Conservation (phyloP, 1,140 invertebrate species). For the Eubasilissa regina region DNA sequence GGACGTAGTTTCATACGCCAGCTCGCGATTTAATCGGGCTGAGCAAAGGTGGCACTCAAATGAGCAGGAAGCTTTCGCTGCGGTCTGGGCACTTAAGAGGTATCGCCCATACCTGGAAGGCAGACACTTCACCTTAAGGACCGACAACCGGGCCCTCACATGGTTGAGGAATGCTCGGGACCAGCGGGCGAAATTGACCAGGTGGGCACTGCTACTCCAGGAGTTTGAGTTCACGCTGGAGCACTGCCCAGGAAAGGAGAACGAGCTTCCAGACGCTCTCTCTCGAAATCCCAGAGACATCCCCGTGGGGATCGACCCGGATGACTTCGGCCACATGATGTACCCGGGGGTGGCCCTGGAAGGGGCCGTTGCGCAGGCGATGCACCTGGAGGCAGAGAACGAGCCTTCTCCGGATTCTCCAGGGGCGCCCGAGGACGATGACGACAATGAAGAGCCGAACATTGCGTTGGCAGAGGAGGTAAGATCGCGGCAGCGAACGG, state of each 20-base stretch:
- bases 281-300: neutral
- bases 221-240: slow-evolving; percentile 26
- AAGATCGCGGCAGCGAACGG: neutral
- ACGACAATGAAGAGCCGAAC: neutral
- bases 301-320: neutral
- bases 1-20: slow-evolving; percentile 8
- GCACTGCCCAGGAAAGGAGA: slow-evolving; percentile 11
- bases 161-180: neutral
- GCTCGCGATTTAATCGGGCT: neutral
- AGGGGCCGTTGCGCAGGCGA: neutral
- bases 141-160: slow-evolving; percentile 12
- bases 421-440: too few relatives aligned
- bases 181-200: slow-evolving; percentile 3
- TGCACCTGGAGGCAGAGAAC: neutral
- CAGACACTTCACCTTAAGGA: neutral
- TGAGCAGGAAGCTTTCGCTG: slow-evolving; percentile 18
- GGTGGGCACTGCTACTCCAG: slow-evolving; percentile 20
- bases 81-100: slow-evolving; percentile 11
- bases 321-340: neutral
- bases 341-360: neutral
- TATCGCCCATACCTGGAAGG: slow-evolving; percentile 20
- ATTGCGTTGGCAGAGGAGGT: neutral
- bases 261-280: slow-evolving; percentile 20
- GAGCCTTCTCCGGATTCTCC: neutral
- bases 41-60: slow-evolving; percentile 11